Evolutionary conservation across 2,888 invertebrate genomes (phyloP).

Genomic region (Brachyptera putata): DNA sequence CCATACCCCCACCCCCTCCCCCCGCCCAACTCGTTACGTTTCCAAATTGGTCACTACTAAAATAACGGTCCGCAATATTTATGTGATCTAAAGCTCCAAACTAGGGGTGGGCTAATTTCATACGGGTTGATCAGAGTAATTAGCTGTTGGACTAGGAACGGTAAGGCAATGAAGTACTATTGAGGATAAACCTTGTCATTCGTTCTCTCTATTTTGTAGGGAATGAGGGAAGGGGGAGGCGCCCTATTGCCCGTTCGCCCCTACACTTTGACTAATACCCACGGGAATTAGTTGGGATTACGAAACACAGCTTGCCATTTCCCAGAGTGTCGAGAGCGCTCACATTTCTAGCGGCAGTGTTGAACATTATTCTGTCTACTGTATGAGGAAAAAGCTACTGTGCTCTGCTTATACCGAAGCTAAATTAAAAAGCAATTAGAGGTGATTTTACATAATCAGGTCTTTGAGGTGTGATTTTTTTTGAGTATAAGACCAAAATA

Average conservation of each 20-base stretch:
- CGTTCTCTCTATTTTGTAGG: neutral
- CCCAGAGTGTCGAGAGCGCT: constrained; percentile 16
- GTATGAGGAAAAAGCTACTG: too few relatives aligned
- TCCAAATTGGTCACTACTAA: neutral
- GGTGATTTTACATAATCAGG: constrained; percentile 12
- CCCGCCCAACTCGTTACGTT: neutral
- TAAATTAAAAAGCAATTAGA: constrained; percentile 20
- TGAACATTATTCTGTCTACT: neutral
- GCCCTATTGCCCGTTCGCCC: neutral
- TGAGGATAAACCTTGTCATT: constrained; percentile 17
- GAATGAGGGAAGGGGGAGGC: neutral
- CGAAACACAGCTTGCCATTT: constrained; percentile 18
- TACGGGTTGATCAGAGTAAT: constrained; percentile 21
- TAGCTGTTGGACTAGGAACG: constrained; percentile 5
- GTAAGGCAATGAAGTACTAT: constrained; percentile 18
- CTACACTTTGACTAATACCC: constrained; percentile 19
- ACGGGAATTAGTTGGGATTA: constrained; percentile 17
- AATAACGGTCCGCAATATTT: too few relatives aligned
- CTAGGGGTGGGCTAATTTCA: constrained; percentile 15
- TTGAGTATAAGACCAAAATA: too few relatives aligned
- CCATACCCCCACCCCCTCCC: too few relatives aligned
- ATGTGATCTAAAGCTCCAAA: constrained; percentile 14
- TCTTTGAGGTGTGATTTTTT: neutral
- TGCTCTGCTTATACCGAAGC: neutral
- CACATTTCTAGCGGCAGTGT: constrained; percentile 11